Percentiles rank a stretch among this genome's conserved stretches.
These are phyloP conservation scores for Lontra canadensis DNA, from an alignment of 2,113 vertebrate genomes.

Conservation along the genomic window DNA sequence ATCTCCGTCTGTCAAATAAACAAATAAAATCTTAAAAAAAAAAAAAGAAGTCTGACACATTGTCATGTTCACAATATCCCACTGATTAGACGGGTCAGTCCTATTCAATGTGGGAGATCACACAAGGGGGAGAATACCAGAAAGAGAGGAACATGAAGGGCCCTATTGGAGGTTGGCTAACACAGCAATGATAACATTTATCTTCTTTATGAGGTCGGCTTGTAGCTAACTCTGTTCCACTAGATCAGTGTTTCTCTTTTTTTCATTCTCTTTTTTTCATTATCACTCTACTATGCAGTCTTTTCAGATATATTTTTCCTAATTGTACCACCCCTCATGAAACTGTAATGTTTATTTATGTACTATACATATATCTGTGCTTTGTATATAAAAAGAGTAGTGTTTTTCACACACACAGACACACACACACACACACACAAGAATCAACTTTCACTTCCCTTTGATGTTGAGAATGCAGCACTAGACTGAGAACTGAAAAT, in stretches of 20 bases:
- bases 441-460: not conserved
- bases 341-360: not conserved
- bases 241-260: not conserved
- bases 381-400: not conserved
- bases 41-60: not conserved
- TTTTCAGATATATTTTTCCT: not conserved
- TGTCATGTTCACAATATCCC: not conserved
- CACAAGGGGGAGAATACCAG: not conserved
- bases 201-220: not conserved
- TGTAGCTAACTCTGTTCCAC: not conserved
- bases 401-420: not conserved
- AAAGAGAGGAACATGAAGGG: not conserved
- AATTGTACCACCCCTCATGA: not conserved
- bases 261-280: not conserved
- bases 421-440: not conserved
- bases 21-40: too few species aligned
- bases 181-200: not conserved
- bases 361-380: not conserved
- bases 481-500: not conserved
- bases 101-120: not conserved
- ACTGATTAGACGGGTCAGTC: not conserved
- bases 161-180: not conserved
- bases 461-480: not conserved
- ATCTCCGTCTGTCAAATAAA: too few species aligned
- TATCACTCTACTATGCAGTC: not conserved